phyloP scores from a whole-genome alignment of 2,888 invertebrate species.

The Oxyscelio sp. region DNA sequence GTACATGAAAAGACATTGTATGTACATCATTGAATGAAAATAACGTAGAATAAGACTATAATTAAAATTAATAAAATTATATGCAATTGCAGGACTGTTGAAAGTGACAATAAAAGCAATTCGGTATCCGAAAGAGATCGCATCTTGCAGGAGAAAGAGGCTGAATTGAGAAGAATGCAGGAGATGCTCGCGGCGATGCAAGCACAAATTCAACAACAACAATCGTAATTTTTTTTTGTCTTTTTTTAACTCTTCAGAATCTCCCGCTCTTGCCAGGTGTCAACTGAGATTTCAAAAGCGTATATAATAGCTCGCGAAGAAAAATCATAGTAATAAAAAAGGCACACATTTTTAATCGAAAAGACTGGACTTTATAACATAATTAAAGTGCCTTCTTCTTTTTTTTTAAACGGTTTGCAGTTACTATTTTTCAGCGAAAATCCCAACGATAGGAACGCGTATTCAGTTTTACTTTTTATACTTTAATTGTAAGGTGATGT shows the following conservation, averaged over 20 bases:
- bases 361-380: no score
- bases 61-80: no score
- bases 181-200: conserved; percentile 98
- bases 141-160: conserved; percentile 96
- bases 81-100: conserved; percentile 82
- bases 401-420: conserved; percentile 26
- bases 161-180: conserved; percentile 97
- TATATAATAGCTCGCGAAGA: no score
- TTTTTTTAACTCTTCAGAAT: neutral
- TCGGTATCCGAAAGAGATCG: conserved; percentile 92
- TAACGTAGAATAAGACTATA: no score
- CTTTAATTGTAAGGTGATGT: neutral
- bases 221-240: conserved; percentile 81
- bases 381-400: conserved; percentile 58
- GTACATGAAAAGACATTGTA: no score
- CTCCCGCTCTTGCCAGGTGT: conserved; percentile 64
- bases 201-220: conserved; percentile 95
- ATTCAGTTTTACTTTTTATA: neutral
- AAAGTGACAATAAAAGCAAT: conserved; percentile 84
- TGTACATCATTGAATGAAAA: no score
- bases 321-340: no score
- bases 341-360: no score
- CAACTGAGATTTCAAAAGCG: conserved; percentile 8
- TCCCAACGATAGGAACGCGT: neutral
- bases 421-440: conserved; percentile 20